phyloP scores from a whole-genome alignment of 2,113 vertebrate genomes.

The Apodemus sylvaticus region DNA sequence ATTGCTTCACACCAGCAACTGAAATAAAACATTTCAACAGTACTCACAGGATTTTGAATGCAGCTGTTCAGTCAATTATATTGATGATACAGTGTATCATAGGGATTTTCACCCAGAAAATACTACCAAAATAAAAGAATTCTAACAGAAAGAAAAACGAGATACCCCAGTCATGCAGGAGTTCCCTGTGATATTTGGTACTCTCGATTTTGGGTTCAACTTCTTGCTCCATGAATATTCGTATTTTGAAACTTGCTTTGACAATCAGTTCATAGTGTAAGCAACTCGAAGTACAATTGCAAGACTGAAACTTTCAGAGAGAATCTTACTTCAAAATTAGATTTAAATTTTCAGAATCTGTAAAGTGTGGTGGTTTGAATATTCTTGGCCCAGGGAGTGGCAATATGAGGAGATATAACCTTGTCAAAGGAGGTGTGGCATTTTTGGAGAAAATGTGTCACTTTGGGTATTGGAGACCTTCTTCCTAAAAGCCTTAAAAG shows the following conservation, averaged over 20 bases:
- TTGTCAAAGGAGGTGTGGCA: too few relatives aligned
- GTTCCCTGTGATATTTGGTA: neutral
- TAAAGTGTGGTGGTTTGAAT: too few relatives aligned
- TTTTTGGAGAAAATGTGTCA: too few relatives aligned
- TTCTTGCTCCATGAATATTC: neutral
- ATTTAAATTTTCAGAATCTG: neutral
- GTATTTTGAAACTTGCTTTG: neutral
- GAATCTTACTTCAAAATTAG: neutral
- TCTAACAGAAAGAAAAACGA: neutral
- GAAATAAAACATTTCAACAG: neutral
- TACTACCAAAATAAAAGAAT: neutral
- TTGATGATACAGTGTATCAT: neutral
- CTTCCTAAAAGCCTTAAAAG: too few relatives aligned
- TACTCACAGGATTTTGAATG: neutral
- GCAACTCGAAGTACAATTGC: neutral
- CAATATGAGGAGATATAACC: too few relatives aligned
- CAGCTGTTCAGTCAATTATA: neutral
- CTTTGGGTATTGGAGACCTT: too few relatives aligned
- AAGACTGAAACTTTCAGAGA: neutral
- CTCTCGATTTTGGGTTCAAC: neutral
- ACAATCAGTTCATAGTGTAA: neutral
- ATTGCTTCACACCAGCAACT: conserved; percentile 9
- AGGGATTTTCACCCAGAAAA: neutral
- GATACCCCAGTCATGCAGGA: neutral
- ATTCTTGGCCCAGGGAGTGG: too few relatives aligned